Evolutionary conservation across 2,888 invertebrate genomes (phyloP).

Genomic region (Drosophila eohydei): DNA sequence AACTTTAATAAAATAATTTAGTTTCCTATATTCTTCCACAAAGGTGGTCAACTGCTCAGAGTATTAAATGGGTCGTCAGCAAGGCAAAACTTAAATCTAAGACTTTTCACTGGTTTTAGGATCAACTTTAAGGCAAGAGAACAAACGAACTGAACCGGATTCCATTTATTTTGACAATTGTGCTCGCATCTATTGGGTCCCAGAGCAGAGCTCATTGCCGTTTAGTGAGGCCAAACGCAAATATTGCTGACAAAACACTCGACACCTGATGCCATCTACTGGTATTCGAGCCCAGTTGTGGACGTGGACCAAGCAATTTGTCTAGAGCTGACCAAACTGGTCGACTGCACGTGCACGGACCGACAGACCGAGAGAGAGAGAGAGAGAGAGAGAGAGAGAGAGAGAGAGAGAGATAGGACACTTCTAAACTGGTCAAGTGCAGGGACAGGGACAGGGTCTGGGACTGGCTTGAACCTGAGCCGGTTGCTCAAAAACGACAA

Average conservation of each 20-base stretch:
- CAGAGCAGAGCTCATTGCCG: slow-evolving; percentile 36
- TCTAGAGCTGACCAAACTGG: slow-evolving; percentile 68
- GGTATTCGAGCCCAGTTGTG: slow-evolving; percentile 42
- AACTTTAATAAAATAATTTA: not conserved
- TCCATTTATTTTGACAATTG: slow-evolving; percentile 47
- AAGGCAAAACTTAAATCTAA: too few species aligned
- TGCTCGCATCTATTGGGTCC: slow-evolving; percentile 22
- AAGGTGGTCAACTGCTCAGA: not conserved
- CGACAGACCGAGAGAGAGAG: slow-evolving; percentile 11
- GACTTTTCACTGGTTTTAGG: not conserved
- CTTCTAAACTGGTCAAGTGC: slow-evolving; percentile 57
- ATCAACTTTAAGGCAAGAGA: not conserved
- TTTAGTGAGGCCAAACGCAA: slow-evolving; percentile 75
- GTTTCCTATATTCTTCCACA: not conserved
- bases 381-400: slow-evolving; percentile 18
- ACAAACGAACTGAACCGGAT: slow-evolving; percentile 26
- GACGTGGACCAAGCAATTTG: slow-evolving; percentile 60
- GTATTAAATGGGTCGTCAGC: not conserved
- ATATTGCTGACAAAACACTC: slow-evolving; percentile 83
- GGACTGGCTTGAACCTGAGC: slow-evolving; percentile 40
- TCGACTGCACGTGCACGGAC: slow-evolving; percentile 62
- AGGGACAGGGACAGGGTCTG: slow-evolving; percentile 32
- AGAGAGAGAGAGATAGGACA: slow-evolving; percentile 3
- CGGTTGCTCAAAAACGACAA: slow-evolving; percentile 63
- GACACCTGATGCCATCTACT: slow-evolving; percentile 79